Evolutionary conservation across 2,888 invertebrate genomes (phyloP), one percentile per base, ranked within the genome.

Genomic region (Pristionchus fissidentatus): DNA sequence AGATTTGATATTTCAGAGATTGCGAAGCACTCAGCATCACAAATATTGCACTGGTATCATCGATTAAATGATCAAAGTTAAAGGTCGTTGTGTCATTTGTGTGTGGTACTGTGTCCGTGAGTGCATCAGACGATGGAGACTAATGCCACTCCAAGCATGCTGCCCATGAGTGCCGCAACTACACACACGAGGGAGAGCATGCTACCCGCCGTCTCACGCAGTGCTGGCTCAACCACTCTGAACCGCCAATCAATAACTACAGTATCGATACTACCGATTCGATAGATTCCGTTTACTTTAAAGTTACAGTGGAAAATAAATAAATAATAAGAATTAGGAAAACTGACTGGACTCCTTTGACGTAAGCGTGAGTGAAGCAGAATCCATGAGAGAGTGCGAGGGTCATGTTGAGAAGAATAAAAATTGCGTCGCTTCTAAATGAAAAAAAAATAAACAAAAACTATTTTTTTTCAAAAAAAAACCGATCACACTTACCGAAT

Each of bases 371-470:
- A 1, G 88, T 86, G 35, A 86, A 85, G 82, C 84, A 84, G 84
- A 87, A 86, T 32, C 89, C 89, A 70, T 89, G 86, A 19, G 87
- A 87, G 35, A 87, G 70, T 3, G 86, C 86, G 52, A 88, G 86
- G 4, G 87, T 35, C 41, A 88, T 83, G 26, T 87, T 87, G 29
- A 88, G 73, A 10, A 87, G 62, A n/a, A 88, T 55, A 83, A 89
- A 89, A 41, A 88, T 84, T 5, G 87, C 87, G 81, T 89, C 89
- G 57, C 15, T 35, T 8, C 80, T 81, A 62, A 29, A 70, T 8
- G 13, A n/a, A 38, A 15, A 5, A 35, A n/a, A 70, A 35, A 38
- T 70, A 15, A 38, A 32, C 0, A 57, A 41, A 26, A 35, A 79
- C 5, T 1, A 22, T 52, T 43, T 5, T n/a, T 29, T 29, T 26